Evolutionary conservation across 2,888 invertebrate species (phyloP).

Genomic region (Homarus gammarus): DNA sequence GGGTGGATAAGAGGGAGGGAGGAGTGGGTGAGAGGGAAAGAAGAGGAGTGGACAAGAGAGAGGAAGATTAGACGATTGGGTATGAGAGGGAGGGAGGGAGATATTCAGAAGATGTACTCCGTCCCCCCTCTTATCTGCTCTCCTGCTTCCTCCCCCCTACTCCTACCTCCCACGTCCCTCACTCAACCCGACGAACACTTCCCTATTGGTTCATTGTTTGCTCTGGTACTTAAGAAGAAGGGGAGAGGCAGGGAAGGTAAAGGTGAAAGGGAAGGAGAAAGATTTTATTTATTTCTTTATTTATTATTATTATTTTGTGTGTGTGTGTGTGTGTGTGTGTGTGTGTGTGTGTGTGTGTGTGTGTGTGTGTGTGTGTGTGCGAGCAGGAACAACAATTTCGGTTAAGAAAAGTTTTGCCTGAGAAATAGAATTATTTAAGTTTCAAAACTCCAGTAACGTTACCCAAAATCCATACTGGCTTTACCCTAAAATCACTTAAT

Average conservation of each 20-base stretch:
- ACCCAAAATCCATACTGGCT: no score
- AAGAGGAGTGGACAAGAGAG: background rate
- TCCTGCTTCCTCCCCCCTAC: no score
- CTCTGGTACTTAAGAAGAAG: background rate
- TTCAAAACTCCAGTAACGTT: no score
- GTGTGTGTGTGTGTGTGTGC: background rate
- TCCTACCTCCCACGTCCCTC: background rate
- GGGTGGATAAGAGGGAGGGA: background rate
- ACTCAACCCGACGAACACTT: background rate
- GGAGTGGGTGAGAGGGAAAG: background rate
- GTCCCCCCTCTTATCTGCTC: no score
- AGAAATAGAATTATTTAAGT: no score
- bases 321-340: slow-evolving; percentile 20
- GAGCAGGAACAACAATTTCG: background rate
- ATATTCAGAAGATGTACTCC: no score
- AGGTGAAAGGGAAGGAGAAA: background rate
- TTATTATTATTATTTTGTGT: no score
- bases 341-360: slow-evolving; percentile 20
- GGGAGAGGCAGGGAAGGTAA: background rate
- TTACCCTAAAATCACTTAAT: no score
- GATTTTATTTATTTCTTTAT: no score
- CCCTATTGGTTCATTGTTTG: background rate
- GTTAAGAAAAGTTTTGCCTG: no score
- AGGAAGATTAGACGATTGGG: no score
- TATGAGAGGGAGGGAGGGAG: no score